Evolutionary conservation across 2,888 invertebrate species (phyloP), one percentile per base, ranked within the genome.

Genomic region (Catocala sponsa): DNA sequence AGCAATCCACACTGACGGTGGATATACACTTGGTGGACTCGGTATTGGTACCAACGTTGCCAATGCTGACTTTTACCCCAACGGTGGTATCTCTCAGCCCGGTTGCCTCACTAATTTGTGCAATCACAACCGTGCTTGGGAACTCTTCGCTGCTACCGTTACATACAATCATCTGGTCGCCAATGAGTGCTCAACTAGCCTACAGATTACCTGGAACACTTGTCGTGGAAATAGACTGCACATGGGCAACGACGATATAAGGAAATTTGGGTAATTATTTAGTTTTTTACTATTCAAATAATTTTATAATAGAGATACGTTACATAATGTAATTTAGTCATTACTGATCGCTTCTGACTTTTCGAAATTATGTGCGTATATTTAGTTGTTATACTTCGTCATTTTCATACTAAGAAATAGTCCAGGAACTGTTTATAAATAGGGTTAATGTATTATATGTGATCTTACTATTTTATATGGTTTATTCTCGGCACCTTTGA

Each of bases 21-120:
- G 76, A 66, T 78, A 63, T 6, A 62, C 58, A 11, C 9, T 65
- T 79, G 90, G 32, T 71, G 95, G 81, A 86, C 92, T 75, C 82
- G 95, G 70, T 84, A 94, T 88, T 10, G 92, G 92, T 0, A 74
- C 83, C 0, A 77, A 88, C 4, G 83, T 95, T 4, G 95, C 93
- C 0, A 87, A 94, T 62, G 95, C 85, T 6, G 95, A 96, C 79
- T 96, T 95, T 83, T 96, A 93, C 88, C 95, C 95, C n/a, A 96
- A 96, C 66, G 90, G 92, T 47, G 95, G 95, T 2, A 79, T 55
- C 35, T 73, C 72, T 11, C 89, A 90, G 61, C 88, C 89, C 4
- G 87, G 85, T 0, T 90, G 89, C 43, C 2, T 70, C 2, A 81
- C 81, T n/a, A 72, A 71, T 32, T 7, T 84, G 6, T 90, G 90